Evolutionary conservation across 2,113 vertebrate species (phyloP).

Genomic region (Melanocharis versteri): DNA sequence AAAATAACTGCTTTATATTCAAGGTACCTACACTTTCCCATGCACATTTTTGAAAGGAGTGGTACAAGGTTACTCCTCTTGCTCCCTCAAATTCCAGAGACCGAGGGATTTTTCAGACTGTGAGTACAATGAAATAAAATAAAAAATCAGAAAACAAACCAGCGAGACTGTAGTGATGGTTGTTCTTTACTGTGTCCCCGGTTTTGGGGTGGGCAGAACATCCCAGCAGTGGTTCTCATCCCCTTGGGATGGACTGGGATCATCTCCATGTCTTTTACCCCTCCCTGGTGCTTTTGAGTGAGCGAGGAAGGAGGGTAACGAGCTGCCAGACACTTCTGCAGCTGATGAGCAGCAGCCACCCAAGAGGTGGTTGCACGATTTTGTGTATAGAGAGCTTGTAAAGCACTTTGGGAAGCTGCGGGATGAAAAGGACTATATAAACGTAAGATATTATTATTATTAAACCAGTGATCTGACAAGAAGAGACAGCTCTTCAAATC

Average conservation of each 20-base stretch:
- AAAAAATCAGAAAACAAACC: not conserved
- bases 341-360: slow-evolving; percentile 53
- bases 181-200: not conserved
- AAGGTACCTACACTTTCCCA: not conserved
- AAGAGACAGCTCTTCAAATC: slow-evolving; percentile 63
- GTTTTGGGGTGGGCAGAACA: not conserved
- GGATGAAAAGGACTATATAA: slow-evolving; percentile 60
- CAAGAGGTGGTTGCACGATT: slow-evolving; percentile 15
- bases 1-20: not conserved
- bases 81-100: not conserved
- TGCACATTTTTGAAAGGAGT: not conserved
- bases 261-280: fast-evolving
- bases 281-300: not conserved
- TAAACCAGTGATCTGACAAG: slow-evolving; percentile 61
- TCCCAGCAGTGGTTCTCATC: not conserved
- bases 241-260: not conserved
- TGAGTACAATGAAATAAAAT: not conserved
- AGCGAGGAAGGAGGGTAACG: not conserved
- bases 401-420: slow-evolving; percentile 29
- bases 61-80: not conserved
- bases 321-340: not conserved
- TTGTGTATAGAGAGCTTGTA: slow-evolving; percentile 40
- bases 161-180: fast-evolving
- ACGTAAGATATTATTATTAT: slow-evolving; percentile 63
- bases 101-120: not conserved